Percentiles rank a stretch among this genome's conserved stretches.
These are phyloP conservation scores for Eulemur mongoz DNA, from an alignment of 2,797 vertebrate genomes.

Conservation along the genomic window DNA sequence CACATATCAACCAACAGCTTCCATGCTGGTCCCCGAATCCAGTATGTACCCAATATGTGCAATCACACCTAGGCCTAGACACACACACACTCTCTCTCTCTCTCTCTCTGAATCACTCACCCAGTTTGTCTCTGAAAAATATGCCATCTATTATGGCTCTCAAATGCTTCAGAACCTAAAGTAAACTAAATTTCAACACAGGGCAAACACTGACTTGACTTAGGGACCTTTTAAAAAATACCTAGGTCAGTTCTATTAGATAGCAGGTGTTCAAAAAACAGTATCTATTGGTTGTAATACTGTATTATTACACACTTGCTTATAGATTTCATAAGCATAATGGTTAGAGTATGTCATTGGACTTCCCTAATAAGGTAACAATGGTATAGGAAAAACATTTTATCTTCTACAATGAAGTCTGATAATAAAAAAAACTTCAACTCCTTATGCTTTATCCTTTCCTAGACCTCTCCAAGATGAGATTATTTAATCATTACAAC, in stretches of 20 bases:
- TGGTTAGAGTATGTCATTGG: too few species aligned
- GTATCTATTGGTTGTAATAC: too few species aligned
- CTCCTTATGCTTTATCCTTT: neutral
- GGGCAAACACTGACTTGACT: neutral
- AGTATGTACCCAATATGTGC: neutral
- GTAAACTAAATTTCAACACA: neutral
- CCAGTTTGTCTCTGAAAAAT: neutral
- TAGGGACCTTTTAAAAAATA: neutral
- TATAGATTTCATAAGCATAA: neutral
- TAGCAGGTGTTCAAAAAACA: neutral
- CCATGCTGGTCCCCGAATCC: neutral
- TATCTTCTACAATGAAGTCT: neutral
- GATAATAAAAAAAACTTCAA: neutral
- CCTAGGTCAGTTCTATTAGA: neutral
- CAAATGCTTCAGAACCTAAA: neutral
- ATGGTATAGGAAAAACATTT: neutral
- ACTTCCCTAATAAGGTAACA: neutral
- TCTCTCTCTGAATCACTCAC: neutral
- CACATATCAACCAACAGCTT: accelerated
- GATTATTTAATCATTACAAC: neutral
- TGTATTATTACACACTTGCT: neutral
- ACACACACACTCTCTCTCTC: neutral
- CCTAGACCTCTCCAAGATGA: neutral
- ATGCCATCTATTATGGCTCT: too few species aligned
- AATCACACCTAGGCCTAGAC: accelerated